Conservation (phyloP, 2,113 vertebrate species). For the Xenopus borealis region DNA sequence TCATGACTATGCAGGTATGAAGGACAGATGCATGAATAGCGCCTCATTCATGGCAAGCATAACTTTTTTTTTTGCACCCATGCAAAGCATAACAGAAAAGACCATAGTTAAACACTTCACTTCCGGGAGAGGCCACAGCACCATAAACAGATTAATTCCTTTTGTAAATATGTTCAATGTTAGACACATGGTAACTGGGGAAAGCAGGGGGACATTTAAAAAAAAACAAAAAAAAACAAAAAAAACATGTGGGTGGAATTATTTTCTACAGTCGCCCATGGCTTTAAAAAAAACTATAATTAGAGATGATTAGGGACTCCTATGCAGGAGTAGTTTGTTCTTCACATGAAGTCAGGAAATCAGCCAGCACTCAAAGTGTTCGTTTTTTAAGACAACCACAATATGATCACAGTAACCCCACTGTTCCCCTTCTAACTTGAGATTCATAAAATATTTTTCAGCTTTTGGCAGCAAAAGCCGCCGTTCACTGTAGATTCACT, state of each 20-base stretch:
- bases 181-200: not conserved
- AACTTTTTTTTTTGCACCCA: not conserved
- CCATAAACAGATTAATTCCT: not conserved
- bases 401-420: slow-evolving; percentile 41
- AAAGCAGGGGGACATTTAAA: not conserved
- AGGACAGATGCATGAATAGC: not conserved
- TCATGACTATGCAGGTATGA: no score
- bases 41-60: not conserved
- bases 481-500: slow-evolving; percentile 39
- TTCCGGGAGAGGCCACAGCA: not conserved
- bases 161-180: not conserved
- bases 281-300: slow-evolving; percentile 39
- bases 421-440: slow-evolving; percentile 31
- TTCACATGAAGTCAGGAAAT: slow-evolving; percentile 39
- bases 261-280: not conserved
- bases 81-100: not conserved
- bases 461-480: slow-evolving; percentile 43
- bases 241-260: no score
- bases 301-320: slow-evolving; percentile 38
- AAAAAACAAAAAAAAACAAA: no score
- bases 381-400: not conserved
- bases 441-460: slow-evolving; percentile 45
- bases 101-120: not conserved
- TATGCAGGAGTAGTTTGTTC: slow-evolving; percentile 25
- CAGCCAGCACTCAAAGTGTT: not conserved